These are phyloP conservation scores for Sebastes kiyomatsui DNA, from an alignment of 2,797 vertebrate species.

Conservation along the genomic window DNA sequence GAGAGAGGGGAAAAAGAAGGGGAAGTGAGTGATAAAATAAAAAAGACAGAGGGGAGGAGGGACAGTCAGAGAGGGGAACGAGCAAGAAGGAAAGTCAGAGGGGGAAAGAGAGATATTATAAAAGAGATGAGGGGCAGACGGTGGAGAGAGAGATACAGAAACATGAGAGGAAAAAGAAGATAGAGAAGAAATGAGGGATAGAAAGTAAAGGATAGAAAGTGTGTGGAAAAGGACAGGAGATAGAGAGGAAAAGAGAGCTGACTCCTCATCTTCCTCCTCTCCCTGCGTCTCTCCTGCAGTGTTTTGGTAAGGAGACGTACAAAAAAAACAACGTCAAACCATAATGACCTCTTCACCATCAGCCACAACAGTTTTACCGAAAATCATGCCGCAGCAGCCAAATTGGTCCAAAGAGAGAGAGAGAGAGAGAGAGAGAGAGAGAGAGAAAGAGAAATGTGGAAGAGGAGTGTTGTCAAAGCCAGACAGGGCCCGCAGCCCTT, in stretches of 20 bases:
- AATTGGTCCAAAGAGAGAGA: constrained; percentile 40
- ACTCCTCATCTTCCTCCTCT: not conserved
- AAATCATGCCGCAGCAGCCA: constrained; percentile 40
- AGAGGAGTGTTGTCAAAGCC: constrained; percentile 62
- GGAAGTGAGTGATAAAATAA: constrained; percentile 39
- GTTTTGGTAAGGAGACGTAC: constrained; percentile 15
- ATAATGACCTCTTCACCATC: constrained; percentile 46
- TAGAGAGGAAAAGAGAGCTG: not conserved
- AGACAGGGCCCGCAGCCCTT: constrained; percentile 69
- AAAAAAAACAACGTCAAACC: constrained; percentile 40
- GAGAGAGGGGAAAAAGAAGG: not conserved
- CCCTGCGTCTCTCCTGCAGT: not conserved
- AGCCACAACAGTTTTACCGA: constrained; percentile 37
- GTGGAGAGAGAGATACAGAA: not conserved
- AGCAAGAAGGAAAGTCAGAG: not conserved
- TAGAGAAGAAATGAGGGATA: not conserved
- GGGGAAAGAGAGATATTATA: constrained; percentile 1
- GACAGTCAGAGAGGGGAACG: not conserved
- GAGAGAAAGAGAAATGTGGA: constrained; percentile 24
- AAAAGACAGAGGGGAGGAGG: constrained; percentile 14
- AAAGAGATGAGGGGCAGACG: constrained; percentile 7
- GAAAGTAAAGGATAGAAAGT: not conserved
- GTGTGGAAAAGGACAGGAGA: constrained; percentile 2
- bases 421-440: constrained; percentile 7
- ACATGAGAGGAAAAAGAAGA: not conserved